Conservation (phyloP, 2,888 invertebrate species). For the Vesta saturnalis region DNA sequence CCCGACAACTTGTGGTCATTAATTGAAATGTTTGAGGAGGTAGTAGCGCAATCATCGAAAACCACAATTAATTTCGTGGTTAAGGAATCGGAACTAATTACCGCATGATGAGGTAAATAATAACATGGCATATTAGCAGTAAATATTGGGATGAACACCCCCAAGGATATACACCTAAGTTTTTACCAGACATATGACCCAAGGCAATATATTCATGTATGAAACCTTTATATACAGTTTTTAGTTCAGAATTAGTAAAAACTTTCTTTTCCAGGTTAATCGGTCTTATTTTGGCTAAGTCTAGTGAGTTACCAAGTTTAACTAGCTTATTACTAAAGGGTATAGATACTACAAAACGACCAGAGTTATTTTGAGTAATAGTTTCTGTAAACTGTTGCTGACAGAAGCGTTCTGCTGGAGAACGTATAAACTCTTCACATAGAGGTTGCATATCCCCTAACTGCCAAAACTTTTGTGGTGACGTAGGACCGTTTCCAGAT, state of each 20-base stretch:
- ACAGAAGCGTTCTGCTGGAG: not conserved
- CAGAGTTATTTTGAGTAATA: too few species aligned
- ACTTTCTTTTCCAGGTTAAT: not conserved
- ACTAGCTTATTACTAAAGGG: too few species aligned
- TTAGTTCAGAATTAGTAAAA: not conserved
- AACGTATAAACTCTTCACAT: too few species aligned
- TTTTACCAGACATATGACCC: not conserved
- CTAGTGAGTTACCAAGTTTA: too few species aligned
- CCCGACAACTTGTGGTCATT: conserved; percentile 5
- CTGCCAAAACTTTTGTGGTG: too few species aligned
- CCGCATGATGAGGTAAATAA: conserved; percentile 19
- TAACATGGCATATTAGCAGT: not conserved
- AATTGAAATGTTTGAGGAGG: not conserved
- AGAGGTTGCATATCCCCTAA: too few species aligned
- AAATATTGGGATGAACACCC: not conserved
- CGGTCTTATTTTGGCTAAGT: not conserved
- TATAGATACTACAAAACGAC: too few species aligned
- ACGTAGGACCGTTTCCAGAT: not conserved
- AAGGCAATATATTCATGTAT: conserved; percentile 6
- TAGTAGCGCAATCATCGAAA: conserved; percentile 12
- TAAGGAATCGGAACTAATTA: too few species aligned
- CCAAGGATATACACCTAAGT: not conserved
- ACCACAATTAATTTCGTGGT: conserved; percentile 8
- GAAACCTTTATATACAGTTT: not conserved
- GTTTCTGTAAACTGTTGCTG: conserved; percentile 17